Base-by-base conservation (phyloP, 1,140 invertebrate species). In the Ctenoplectra terminalis region DNA sequence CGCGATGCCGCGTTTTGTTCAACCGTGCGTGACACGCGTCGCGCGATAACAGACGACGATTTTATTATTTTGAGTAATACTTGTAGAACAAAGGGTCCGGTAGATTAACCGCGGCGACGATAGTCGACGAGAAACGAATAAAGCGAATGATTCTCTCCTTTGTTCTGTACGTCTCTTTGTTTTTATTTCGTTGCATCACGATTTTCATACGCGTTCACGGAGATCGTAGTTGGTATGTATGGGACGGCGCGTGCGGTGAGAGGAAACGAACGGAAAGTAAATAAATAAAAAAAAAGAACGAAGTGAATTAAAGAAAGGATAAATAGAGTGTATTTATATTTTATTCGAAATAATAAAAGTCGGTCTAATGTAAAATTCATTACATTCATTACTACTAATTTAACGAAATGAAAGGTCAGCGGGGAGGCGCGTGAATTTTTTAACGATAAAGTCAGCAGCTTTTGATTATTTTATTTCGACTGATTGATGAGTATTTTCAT, bases 381-480 rank as follows among this genome's bases (percentile, higher is more conserved):
- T 82, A 88, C 52, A 48, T 72, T 75, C 85, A 88, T 88, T 87
- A 85, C 31, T 74, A 71, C 63, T 87, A 79, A 88, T 88, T 82
- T 85, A 88, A 84, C 75, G 74, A 50, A 85, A 52, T 64, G 86
- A 82, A 85, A 79, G 64, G 64, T 58, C 64, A 56, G 72, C 31
- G 9, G 66, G 71, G 72, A 75, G 73, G 29, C 52, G 75, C 67
- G 78, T 79, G 75, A 76, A 88, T 87, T 84, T 88, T 88, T 85
- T 58, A 88, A 31, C 85, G 70, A 76, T 82, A 82, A 87, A 87
- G 86, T 85, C 82, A 50, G 74, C 56, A 66, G 82, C 82, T 85
- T 81, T 88, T 87, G 80, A 88, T 88, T 88, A 87, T 88, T 88
- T 88, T 87, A 87, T 88, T 79, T 67, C 50, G 26, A 23, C 54